These are phyloP conservation scores for Diplogasteroides magnus DNA, from an alignment of 1,140 invertebrate species.

Conservation along the genomic window DNA sequence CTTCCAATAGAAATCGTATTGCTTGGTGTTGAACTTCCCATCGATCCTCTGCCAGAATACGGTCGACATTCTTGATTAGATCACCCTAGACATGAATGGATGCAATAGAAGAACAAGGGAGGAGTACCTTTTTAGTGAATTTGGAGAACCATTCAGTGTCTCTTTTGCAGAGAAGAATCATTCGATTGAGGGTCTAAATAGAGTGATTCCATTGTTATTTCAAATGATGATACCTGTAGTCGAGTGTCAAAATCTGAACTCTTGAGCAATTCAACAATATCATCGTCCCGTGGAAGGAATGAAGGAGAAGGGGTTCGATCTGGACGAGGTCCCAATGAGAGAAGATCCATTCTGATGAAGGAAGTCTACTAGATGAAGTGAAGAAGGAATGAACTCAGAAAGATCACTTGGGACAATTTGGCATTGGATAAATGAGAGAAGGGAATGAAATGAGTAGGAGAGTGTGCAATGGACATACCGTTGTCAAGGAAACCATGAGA, in stretches of 20 bases:
- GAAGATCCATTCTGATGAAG: too few relatives aligned
- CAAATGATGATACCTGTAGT: conserved; percentile 9
- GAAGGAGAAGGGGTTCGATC: conserved; percentile 11
- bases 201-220: conserved; percentile 5
- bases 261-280: conserved; percentile 22
- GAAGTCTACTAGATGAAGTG: too few relatives aligned
- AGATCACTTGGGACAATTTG: neutral
- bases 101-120: neutral
- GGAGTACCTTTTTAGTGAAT: conserved; percentile 21
- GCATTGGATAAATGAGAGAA: conserved; percentile 1
- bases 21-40: conserved; percentile 35
- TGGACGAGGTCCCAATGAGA: conserved; percentile 1
- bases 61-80: conserved; percentile 26
- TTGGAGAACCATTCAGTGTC: conserved; percentile 28
- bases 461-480: neutral
- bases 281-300: conserved; percentile 12
- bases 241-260: conserved; percentile 23
- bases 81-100: too few relatives aligned
- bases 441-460: conserved; percentile 9
- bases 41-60: conserved; percentile 26
- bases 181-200: conserved; percentile 23
- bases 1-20: conserved; percentile 25
- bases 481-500: too few relatives aligned
- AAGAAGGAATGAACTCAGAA: neutral
- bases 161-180: conserved; percentile 17